These are phyloP conservation scores for Crenichthys baileyi DNA, from an alignment of 2,797 vertebrate species.

Conservation along the genomic window DNA sequence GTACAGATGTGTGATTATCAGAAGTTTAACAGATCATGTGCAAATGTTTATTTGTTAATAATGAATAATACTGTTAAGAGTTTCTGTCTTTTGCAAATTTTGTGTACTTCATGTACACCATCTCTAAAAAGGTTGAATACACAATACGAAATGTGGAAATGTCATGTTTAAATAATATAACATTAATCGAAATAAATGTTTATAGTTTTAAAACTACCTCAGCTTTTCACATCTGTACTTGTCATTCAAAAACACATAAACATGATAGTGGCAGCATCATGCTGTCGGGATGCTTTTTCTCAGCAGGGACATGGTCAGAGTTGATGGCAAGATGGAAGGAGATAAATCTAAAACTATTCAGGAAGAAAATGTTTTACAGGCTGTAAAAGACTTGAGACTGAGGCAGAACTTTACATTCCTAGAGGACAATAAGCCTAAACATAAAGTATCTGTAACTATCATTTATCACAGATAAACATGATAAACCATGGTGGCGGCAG, in stretches of 20 bases:
- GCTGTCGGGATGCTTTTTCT: not conserved
- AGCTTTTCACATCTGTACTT: slow-evolving; percentile 4
- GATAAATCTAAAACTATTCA: too few species aligned
- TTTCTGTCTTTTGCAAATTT: slow-evolving; percentile 63
- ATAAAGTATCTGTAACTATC: not conserved
- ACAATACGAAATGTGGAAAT: slow-evolving; percentile 56
- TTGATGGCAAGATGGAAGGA: not conserved
- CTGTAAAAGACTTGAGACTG: too few species aligned
- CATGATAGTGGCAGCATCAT: not conserved
- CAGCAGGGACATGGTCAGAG: not conserved
- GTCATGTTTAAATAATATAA: slow-evolving; percentile 71
- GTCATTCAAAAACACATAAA: not conserved
- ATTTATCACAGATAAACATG: not conserved
- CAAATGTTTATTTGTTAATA: slow-evolving; percentile 65
- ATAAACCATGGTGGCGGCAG: not conserved
- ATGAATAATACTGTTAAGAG: slow-evolving; percentile 70
- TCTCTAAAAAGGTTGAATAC: slow-evolving; percentile 39
- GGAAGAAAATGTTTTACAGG: too few species aligned
- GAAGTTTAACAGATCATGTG: slow-evolving; percentile 67
- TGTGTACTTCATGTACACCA: slow-evolving; percentile 72
- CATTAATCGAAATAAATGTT: slow-evolving; percentile 77
- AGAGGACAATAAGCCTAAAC: not conserved
- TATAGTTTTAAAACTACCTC: slow-evolving; percentile 50
- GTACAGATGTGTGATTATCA: slow-evolving; percentile 67
- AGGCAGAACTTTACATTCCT: not conserved